These are phyloP conservation scores for Rhinoraja longicauda DNA, from an alignment of 2,797 vertebrate genomes.

Conservation along the genomic window DNA sequence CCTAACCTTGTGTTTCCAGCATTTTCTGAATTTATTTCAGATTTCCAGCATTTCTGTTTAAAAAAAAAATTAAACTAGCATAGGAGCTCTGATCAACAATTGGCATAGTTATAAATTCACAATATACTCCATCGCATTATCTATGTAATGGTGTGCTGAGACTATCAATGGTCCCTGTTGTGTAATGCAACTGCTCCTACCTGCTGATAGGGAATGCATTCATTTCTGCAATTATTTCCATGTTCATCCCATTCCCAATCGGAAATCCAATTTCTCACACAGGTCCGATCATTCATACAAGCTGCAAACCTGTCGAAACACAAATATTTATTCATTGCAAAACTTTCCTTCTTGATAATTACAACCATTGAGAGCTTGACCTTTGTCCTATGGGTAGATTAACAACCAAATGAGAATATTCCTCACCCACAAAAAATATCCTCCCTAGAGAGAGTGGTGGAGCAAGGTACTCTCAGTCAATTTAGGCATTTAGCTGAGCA, in stretches of 20 bases:
- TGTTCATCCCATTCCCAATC: slow-evolving; percentile 54
- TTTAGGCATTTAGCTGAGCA: too few species aligned
- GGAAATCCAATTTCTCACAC: slow-evolving; percentile 53
- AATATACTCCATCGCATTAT: neutral
- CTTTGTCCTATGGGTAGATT: neutral
- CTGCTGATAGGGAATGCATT: slow-evolving; percentile 52
- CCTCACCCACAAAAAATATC: neutral
- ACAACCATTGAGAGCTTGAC: neutral
- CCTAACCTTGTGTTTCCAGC: too few species aligned
- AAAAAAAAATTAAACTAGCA: neutral
- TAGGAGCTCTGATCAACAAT: neutral
- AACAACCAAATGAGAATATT: neutral
- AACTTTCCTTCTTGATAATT: neutral
- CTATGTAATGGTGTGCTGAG: neutral
- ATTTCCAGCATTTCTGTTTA: too few species aligned
- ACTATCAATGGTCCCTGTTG: neutral
- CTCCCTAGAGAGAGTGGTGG: neutral
- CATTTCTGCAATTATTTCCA: slow-evolving; percentile 54
- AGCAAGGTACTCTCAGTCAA: too few species aligned
- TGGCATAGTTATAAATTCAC: neutral
- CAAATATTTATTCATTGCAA: slow-evolving; percentile 41
- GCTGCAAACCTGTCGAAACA: slow-evolving; percentile 55
- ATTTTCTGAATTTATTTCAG: too few species aligned
- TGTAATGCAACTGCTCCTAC: slow-evolving; percentile 47
- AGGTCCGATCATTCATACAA: slow-evolving; percentile 54